Conservation (phyloP, 53 echinoderm and acorn worm genomes). For the Patiria pectinifera region DNA sequence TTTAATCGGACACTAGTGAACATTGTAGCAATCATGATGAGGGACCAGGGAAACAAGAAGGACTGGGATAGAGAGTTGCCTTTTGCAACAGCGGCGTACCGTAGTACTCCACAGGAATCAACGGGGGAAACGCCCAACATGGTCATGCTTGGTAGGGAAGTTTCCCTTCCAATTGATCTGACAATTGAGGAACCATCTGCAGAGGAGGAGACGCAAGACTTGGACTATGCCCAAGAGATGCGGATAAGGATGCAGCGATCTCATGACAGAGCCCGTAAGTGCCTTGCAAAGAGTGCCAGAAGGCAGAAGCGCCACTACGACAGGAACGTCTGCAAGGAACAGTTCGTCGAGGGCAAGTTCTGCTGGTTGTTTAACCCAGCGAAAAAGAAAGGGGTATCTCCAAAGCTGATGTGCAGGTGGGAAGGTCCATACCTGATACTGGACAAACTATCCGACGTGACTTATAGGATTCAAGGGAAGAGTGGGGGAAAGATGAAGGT, state of each 20-base stretch:
- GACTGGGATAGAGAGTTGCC: too few relatives aligned
- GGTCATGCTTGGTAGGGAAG: too few relatives aligned
- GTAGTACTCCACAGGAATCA: too few relatives aligned
- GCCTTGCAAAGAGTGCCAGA: not conserved
- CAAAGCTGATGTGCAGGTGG: constrained; percentile 30
- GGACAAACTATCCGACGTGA: constrained; percentile 29
- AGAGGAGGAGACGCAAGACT: not conserved
- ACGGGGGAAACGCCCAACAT: too few relatives aligned
- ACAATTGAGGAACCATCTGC: too few relatives aligned
- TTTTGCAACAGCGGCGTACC: too few relatives aligned
- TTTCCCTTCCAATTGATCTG: too few relatives aligned
- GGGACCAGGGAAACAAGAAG: too few relatives aligned
- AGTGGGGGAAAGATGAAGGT: constrained; percentile 8
- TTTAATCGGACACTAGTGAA: too few relatives aligned
- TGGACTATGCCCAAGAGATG: not conserved
- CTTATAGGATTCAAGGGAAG: constrained; percentile 13
- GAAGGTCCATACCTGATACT: constrained; percentile 35
- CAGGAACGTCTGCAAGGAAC: not conserved
- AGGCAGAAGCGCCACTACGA: not conserved
- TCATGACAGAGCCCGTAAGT: not conserved
- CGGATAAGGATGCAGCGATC: constrained; percentile 19
- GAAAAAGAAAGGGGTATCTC: constrained; percentile 29
- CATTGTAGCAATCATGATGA: too few relatives aligned
- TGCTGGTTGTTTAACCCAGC: constrained; percentile 30
- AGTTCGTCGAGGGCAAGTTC: constrained; percentile 1